These are phyloP conservation scores for Pluvialis apricaria DNA, from an alignment of 2,113 vertebrate genomes.

Conservation along the genomic window DNA sequence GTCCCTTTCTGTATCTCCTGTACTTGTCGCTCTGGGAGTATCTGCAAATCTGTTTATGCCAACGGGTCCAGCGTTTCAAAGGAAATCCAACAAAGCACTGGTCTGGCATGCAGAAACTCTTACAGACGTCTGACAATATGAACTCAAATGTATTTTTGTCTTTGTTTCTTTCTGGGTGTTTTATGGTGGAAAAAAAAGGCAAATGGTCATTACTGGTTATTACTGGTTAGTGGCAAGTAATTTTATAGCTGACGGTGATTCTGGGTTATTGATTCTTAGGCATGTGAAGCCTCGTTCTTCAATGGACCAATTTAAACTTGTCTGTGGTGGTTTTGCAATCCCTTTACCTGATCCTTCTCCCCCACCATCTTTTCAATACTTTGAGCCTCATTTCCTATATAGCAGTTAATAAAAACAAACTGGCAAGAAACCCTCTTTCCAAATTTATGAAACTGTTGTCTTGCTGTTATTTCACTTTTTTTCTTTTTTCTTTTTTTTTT, in stretches of 20 bases:
- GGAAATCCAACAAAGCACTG: background rate
- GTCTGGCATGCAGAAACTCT: background rate
- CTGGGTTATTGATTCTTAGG: slow-evolving; percentile 28
- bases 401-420: slow-evolving; percentile 75
- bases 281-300: slow-evolving; percentile 45
- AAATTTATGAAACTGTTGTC: slow-evolving; percentile 66
- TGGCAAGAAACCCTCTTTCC: slow-evolving; percentile 51
- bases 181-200: background rate
- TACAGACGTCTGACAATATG: background rate
- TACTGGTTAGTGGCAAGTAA: background rate
- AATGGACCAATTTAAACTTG: slow-evolving; percentile 36
- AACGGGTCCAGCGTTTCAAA: background rate
- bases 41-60: background rate
- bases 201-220: background rate
- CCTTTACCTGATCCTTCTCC: slow-evolving; percentile 55
- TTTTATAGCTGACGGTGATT: background rate
- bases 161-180: background rate
- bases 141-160: background rate
- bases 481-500: background rate
- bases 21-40: background rate
- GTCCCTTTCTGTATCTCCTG: background rate
- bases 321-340: slow-evolving; percentile 45
- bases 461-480: slow-evolving; percentile 54
- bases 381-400: slow-evolving; percentile 74
- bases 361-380: slow-evolving; percentile 63